Base-by-base conservation (phyloP, 2,113 vertebrate species). In the Dromas ardeola region DNA sequence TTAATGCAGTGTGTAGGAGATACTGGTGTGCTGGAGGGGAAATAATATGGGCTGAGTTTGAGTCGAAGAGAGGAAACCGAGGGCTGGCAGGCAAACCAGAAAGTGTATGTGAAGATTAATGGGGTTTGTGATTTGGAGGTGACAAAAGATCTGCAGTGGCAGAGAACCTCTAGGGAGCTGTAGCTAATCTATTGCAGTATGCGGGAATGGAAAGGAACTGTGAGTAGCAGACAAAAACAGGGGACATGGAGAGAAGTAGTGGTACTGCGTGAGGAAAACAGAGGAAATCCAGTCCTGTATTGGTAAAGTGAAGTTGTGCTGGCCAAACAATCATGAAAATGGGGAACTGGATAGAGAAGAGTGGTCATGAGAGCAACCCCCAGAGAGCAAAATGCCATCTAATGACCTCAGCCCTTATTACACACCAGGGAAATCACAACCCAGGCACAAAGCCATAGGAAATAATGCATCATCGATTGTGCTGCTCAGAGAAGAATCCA, bases 321-420 rank as follows among this genome's bases (percentile, higher is more conserved):
- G 69, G 38, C 40, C 89, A 88, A 81, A 67, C 47, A 52, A 11
- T 67, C 12, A 10, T 63, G 81, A n/a, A 86, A 96, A 32, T 16
- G 9, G 65, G 43, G 79, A 92, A 62, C 25, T 78, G 82, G 42
- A 19, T 30, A 53, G 43, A 86, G 76, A 81, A 69, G 43, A 59
- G 76, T 71, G 38, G 42, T 34, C 56, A 61, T 40, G 30, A 67
- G 56, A 87, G 52, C 72, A 63, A 5, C 22, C 23, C 38, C 56
- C 3, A 15, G 79, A 85, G 52, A 94, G 78, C 40, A 87, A 81
- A 96, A 76, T 93, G 93, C 77, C 90, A 94, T 87, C 73, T 93
- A 18, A 81, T 95, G 87, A 93, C 70, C 56, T 96, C 95, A 96
- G 73, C 42, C 72, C 38, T 81, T 94, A 78, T 7, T 82, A 72